Conservation (phyloP, 2,797 vertebrate species). For the Euthynnus affinis region DNA sequence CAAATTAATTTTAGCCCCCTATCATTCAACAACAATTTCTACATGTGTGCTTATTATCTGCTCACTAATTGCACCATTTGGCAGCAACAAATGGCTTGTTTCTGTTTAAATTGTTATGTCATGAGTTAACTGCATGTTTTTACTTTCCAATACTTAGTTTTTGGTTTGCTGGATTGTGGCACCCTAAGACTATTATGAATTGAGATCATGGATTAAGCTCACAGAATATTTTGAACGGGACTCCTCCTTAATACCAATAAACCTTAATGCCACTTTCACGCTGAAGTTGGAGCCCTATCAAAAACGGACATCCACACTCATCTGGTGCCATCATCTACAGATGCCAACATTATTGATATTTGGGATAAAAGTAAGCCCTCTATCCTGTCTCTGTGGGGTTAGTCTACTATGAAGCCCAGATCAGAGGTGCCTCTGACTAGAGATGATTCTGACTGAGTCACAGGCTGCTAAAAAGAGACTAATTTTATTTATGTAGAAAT, state of each 20-base stretch:
- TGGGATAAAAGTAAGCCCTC: conserved; percentile 62
- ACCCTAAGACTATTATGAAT: not conserved
- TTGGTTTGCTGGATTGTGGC: conserved; percentile 11
- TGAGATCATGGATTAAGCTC: not conserved
- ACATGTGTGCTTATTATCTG: too few species aligned
- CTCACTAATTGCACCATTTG: not conserved
- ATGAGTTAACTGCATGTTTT: conserved; percentile 3
- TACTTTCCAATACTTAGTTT: not conserved
- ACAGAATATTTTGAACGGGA: conserved; percentile 16
- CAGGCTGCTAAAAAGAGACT: conserved; percentile 30
- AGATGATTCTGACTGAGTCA: conserved; percentile 48
- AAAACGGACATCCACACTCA: conserved; percentile 47
- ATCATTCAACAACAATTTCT: not conserved
- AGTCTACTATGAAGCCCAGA: conserved; percentile 63
- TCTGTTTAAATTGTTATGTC: not conserved
- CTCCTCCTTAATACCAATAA: conserved; percentile 8
- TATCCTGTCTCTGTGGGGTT: conserved; percentile 55
- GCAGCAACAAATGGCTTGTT: not conserved
- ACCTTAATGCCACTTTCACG: conserved; percentile 12
- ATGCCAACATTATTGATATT: conserved; percentile 69
- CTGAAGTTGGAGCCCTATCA: conserved; percentile 54
- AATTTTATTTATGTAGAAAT: conserved; percentile 39
- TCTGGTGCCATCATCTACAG: conserved; percentile 47
- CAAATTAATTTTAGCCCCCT: not conserved
- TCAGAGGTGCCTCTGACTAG: conserved; percentile 58